Evolutionary conservation across 2,888 invertebrate genomes (phyloP), one percentile per base, ranked within the genome.

Genomic region (Drosophila sordidula): DNA sequence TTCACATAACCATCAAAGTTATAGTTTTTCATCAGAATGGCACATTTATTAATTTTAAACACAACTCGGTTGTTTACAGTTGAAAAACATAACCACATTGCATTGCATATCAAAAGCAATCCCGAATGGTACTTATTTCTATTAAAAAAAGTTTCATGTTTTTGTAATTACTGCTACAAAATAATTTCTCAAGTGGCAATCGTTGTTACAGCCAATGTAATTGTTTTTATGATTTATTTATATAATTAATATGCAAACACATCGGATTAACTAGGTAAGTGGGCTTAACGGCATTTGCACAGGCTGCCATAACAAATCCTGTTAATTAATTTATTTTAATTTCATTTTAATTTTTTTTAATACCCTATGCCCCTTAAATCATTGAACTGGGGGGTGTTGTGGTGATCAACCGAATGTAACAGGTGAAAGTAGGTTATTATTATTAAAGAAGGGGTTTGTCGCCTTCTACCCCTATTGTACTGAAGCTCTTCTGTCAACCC

Each of bases 241-340:
- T 12, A 34, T 34, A 34, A 34, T 34, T 34, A 12, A 34, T 12
- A 34, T 12, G 34, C 34, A 34, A 34, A 34, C 34, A 34, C 12
- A 34, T 34, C 12, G 34, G 34, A 11, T 34, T 12, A 34, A 34
- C 34, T 34, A 34, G 34, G 34, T 34, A 34, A 34, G 34, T 34
- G 34, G 34, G 12, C 34, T 34, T 4, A 11, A 34, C 12, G 29
- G 39, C 39, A 50, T 36, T 56, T 58, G 22, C 61, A 3, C 54
- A 32, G 42, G 26, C 62, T 49, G 62, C 18, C 39, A 50, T 46
- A 65, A 63, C 70, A 77, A 75, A 77, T 79, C 71, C 63, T 49
- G 70, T 75, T 78, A 70, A 78, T 79, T 75, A 67, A 75, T 62
- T 64, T 55, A 54, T 45, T 66, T 59, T 42, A 51, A 54, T 66